These are phyloP conservation scores for Anabacerthia variegaticeps DNA, from an alignment of 2,797 vertebrate species.

Conservation along the genomic window DNA sequence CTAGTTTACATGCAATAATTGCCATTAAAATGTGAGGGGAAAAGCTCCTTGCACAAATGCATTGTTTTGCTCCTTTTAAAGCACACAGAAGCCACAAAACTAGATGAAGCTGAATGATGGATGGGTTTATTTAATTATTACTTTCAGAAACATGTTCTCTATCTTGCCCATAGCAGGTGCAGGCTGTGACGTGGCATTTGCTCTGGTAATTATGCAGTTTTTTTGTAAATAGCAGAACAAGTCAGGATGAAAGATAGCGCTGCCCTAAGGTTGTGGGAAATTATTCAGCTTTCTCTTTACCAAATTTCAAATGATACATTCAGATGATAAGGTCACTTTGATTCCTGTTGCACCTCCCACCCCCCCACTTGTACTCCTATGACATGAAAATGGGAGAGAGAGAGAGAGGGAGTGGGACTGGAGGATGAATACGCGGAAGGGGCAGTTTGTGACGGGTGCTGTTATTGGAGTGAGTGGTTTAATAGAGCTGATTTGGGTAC, in stretches of 20 bases:
- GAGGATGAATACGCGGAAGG: not conserved
- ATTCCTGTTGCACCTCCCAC: not conserved
- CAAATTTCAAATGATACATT: not conserved
- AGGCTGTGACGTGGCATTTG: slow-evolving; percentile 57
- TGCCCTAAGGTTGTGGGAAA: slow-evolving; percentile 56
- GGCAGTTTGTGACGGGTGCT: not conserved
- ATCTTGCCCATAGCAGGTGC: slow-evolving; percentile 40
- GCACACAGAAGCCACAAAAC: slow-evolving; percentile 1
- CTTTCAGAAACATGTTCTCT: slow-evolving; percentile 21
- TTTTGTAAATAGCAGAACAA: slow-evolving; percentile 64
- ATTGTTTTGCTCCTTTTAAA: slow-evolving; percentile 20
- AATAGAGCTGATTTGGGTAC: not conserved
- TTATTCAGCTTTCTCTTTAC: slow-evolving; percentile 50
- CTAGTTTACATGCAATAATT: slow-evolving; percentile 59
- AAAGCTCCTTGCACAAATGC: not conserved
- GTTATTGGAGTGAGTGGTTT: not conserved
- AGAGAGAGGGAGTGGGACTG: not conserved
- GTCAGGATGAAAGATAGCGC: slow-evolving; percentile 58
- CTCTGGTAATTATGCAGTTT: slow-evolving; percentile 55
- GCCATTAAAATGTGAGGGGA: slow-evolving; percentile 29
- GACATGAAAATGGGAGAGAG: not conserved
- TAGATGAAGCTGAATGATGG: not conserved
- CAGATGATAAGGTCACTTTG: slow-evolving; percentile 13
- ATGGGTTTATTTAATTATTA: slow-evolving; percentile 41
- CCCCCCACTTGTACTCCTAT: not conserved